These are phyloP conservation scores for Acronicta alni DNA, from an alignment of 2,888 invertebrate species.

Conservation along the genomic window DNA sequence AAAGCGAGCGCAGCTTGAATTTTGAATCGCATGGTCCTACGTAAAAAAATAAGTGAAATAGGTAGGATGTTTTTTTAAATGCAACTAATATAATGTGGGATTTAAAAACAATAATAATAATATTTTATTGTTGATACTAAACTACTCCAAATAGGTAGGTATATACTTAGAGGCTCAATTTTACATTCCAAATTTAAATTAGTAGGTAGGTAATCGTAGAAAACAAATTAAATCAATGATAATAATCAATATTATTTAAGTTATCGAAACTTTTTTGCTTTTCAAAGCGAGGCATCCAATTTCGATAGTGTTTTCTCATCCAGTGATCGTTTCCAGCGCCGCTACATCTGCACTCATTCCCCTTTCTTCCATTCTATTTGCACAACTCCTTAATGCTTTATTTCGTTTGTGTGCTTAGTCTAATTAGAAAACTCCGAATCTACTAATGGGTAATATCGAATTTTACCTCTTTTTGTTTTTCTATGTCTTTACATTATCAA, in stretches of 20 bases:
- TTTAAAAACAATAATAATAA: no score
- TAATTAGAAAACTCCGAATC: conserved; percentile 87
- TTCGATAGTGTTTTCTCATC: conserved; percentile 10
- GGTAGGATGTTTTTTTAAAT: no score
- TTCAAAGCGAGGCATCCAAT: neutral
- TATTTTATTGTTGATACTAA: no score
- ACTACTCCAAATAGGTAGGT: no score
- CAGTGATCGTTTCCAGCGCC: conserved; percentile 57
- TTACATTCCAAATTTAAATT: neutral
- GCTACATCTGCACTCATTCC: conserved; percentile 61
- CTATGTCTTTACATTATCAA: conserved; percentile 59
- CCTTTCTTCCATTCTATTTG: conserved; percentile 84
- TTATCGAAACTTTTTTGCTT: neutral
- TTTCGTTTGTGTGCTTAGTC: conserved; percentile 86
- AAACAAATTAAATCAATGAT: neutral
- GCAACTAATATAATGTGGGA: no score
- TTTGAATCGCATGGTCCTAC: conserved; percentile 12
- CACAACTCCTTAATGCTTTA: conserved; percentile 87
- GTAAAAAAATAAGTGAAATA: neutral
- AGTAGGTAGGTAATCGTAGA: neutral
- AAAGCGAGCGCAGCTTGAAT: conserved; percentile 20
- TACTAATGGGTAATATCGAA: conserved; percentile 83
- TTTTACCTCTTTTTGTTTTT: conserved; percentile 72
- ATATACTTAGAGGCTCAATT: neutral
- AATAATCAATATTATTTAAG: neutral